Conservation (phyloP, 2,888 invertebrate species). For the Agrotis ipsilon region DNA sequence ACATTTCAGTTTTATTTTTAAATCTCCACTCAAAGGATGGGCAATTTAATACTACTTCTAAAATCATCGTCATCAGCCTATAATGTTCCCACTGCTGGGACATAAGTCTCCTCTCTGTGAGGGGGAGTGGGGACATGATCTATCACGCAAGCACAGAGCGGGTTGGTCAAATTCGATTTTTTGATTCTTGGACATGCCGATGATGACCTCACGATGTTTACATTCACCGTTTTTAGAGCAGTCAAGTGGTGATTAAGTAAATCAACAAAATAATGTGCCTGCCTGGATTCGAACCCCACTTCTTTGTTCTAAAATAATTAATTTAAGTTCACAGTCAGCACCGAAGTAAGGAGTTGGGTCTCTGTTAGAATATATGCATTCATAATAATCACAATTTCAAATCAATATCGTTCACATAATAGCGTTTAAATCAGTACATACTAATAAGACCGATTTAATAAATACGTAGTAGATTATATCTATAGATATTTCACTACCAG, state of each 20-base stretch:
- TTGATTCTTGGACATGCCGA: too few relatives aligned
- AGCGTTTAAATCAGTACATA: conserved; percentile 17
- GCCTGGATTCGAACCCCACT: neutral
- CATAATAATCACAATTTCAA: neutral
- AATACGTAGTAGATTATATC: neutral
- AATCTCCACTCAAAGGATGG: neutral
- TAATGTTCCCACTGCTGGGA: too few relatives aligned
- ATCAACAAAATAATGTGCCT: too few relatives aligned
- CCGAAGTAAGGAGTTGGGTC: neutral
- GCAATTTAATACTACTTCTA: too few relatives aligned
- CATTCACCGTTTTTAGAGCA: too few relatives aligned
- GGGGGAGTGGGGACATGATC: too few relatives aligned
- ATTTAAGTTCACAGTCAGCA: neutral
- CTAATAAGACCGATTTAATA: conserved; percentile 35
- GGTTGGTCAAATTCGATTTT: too few relatives aligned
- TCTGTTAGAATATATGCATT: neutral
- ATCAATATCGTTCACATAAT: conserved; percentile 12
- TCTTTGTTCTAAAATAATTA: neutral
- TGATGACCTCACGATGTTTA: too few relatives aligned
- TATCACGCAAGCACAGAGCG: too few relatives aligned
- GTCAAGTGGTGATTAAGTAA: too few relatives aligned
- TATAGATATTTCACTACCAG: neutral
- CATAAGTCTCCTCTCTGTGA: too few relatives aligned
- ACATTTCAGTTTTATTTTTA: neutral
- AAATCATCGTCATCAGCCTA: too few relatives aligned